Evolutionary conservation across 64 coral and sea anemone genomes (phyloP).

Genomic region (Anthopleura sola): DNA sequence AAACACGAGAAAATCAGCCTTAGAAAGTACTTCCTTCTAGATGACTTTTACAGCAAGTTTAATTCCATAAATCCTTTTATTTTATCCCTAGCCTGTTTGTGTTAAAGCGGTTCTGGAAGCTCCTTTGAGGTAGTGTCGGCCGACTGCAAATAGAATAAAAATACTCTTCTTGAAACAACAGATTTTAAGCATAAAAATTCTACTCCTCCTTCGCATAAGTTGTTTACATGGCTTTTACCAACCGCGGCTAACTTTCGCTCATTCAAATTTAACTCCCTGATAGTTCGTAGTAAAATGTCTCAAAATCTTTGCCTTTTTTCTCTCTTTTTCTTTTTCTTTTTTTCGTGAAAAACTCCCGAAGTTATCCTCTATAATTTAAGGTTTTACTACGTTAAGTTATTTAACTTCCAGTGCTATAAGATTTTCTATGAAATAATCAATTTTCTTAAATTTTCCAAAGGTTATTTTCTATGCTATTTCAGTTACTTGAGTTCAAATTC

Average conservation of each 20-base stretch:
- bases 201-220: not conserved
- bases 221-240: not conserved
- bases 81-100: not conserved
- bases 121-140: conserved; percentile 10
- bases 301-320: not conserved
- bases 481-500: not conserved
- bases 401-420: not conserved
- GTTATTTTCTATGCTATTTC: not conserved
- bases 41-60: not conserved
- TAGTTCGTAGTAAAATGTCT: not conserved
- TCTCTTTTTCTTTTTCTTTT: not conserved
- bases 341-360: not conserved
- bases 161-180: not conserved
- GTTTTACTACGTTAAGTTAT: not conserved
- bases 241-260: not conserved
- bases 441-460: not conserved
- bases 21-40: not conserved
- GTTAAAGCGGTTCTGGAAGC: not conserved
- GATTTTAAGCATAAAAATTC: not conserved
- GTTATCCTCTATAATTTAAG: not conserved
- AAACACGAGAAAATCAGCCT: not conserved
- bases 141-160: conserved; percentile 6
- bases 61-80: not conserved
- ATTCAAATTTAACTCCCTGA: not conserved
- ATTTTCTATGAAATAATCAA: not conserved